Evolutionary conservation across 2,888 invertebrate genomes (phyloP), one percentile per base, ranked within the genome.

Genomic region (Ectemnius cavifrons): DNA sequence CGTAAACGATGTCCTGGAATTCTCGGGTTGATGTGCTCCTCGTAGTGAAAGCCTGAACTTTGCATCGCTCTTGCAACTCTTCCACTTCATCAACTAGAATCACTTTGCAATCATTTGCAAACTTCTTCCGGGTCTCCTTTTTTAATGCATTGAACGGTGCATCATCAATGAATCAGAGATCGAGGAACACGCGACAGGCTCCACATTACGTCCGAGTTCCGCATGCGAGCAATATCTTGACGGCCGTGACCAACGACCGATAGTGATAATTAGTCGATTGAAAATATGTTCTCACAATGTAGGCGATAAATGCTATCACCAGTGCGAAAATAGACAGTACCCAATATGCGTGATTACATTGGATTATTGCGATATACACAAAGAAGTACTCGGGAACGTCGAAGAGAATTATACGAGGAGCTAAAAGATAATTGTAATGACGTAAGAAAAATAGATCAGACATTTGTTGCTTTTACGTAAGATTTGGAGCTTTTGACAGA

Each of bases 121-220:
- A 78, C 67, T 75, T 73, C 64, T 71, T 72, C 69, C 67, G 52
- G 59, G 16, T 65, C 70, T 58, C 61, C 62, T 66, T 65, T 59
- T 37, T 37, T 11, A 0, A 23, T 3, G 8, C 6, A 37, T 37
- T 4, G 37, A 11, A 11, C 37, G 37, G 37, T 37, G 37, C 37
- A 37, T 37, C 37, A 37, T 37, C 37, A 11, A 37, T 37, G 37
- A 37, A 37, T 37, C 37, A 37, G 37, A 37, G 46, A 45, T 23
- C 37, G 16, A 11, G 23, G 20, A 23, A 64, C 57, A 74, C 69
- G 69, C 70, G 64, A 67, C 23, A 71, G 18, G 58, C 45, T 63
- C 64, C 13, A 47, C 60, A 67, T 65, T 67, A 27, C 49, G 46
- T 52, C 47, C 68, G 37, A 52, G 46, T 49, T 49, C 66, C 18